These are phyloP conservation scores for Bovichtus diacanthus DNA, from an alignment of 2,797 vertebrate genomes.

Conservation along the genomic window DNA sequence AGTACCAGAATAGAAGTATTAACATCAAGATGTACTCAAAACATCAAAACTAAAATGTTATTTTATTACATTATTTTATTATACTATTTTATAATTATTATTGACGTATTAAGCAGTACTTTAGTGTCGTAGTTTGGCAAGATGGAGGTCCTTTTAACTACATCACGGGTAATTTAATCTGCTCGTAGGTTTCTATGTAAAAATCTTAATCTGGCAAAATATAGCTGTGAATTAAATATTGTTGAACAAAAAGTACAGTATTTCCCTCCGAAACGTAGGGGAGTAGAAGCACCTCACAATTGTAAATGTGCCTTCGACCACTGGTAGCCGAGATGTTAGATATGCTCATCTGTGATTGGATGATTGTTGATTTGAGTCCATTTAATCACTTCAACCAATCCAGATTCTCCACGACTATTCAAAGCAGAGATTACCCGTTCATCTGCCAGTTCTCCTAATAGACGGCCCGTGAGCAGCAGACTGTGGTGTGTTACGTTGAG, in stretches of 20 bases:
- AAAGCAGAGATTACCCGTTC: not conserved
- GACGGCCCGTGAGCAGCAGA: not conserved
- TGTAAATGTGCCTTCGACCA: not conserved
- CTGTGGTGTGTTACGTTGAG: not conserved
- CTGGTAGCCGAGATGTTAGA: not conserved
- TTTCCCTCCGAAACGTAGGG: not conserved
- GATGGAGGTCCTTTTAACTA: not conserved
- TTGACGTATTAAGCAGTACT: not conserved
- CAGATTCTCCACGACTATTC: not conserved
- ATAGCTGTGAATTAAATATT: not conserved
- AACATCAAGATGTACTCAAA: no score
- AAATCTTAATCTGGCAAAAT: not conserved
- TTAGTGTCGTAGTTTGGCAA: not conserved
- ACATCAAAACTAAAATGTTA: not conserved
- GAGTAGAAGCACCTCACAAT: not conserved
- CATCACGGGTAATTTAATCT: not conserved
- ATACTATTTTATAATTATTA: not conserved
- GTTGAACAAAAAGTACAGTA: not conserved
- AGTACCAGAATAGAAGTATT: no score
- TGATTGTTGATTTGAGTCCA: not conserved
- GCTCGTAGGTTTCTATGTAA: not conserved
- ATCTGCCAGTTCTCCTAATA: not conserved
- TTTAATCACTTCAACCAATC: not conserved
- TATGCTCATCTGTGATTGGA: conserved; percentile 3
- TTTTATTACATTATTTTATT: not conserved